Evolutionary conservation across 1,140 invertebrate genomes (phyloP), one percentile per base, ranked within the genome.

Genomic region (Caenorhabditis tropicalis): DNA sequence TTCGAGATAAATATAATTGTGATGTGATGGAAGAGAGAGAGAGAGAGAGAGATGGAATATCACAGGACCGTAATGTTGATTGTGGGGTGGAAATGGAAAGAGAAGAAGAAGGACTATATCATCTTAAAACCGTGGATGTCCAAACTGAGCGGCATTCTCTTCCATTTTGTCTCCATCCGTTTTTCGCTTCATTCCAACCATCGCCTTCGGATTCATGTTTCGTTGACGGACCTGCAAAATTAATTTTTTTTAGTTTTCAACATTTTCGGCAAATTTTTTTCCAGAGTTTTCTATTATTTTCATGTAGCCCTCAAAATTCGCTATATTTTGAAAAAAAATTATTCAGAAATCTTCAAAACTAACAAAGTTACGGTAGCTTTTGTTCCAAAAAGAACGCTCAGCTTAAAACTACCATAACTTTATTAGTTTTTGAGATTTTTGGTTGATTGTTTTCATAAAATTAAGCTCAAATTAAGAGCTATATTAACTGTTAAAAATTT

Each of bases 131-230:
- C 65, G 65, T 43, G 65, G 65, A 27, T 74, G 65, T 74, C 65
- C 65, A 12, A 74, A 74, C n/a, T 39, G 36, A 5, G 60, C 1
- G 58, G 58, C 58, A n/a, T 33, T 65, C 27, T 74, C 65, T 9
- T 74, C 65, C 10, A 74, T n/a, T 21, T 74, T 43, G 9, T 43
- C 65, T 9, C 9, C 16, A 5, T 74, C 65, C 5, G 65, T n/a
- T 74, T 74, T 74, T n/a, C 65, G 33, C n/a, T 74, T 74, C 65
- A 74, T 74, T 39, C 65, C 65, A 7, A 46, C 65, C 65, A 74
- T 74, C 65, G 36, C 65, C 33, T 74, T 74, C n/a, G 65, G 65
- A 10, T 74, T 74, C 65, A 74, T 74, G n/a, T 74, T 74, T 74
- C 65, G 65, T 74, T 74, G 65, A 15, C 65, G 65, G 29, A 74